phyloP scores from a whole-genome alignment of 2,113 vertebrate species.

The Bufo gargarizans region DNA sequence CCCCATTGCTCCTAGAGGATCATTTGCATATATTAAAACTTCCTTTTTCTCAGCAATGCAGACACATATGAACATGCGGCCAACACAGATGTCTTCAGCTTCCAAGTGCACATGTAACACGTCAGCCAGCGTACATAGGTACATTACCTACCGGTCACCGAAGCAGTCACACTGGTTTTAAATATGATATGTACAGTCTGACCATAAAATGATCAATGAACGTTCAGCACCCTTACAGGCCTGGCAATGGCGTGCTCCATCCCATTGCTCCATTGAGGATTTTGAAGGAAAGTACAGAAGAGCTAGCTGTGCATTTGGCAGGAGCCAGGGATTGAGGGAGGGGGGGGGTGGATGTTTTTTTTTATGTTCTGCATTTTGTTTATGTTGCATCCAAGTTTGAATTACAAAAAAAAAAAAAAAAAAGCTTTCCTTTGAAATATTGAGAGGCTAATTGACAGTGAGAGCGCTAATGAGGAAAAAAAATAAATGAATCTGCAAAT shows the following conservation, averaged over 20 bases:
- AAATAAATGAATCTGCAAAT: conserved; percentile 58
- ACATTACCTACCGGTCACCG: no score
- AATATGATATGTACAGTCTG: no score
- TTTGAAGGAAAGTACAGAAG: not conserved
- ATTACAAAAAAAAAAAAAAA: conserved; percentile 39
- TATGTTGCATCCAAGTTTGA: conserved; percentile 55
- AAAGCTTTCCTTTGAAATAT: conserved; percentile 55
- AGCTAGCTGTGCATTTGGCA: conserved; percentile 14
- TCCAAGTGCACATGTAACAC: no score
- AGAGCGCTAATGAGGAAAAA: conserved; percentile 58
- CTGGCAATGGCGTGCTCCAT: not conserved
- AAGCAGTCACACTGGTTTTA: no score
- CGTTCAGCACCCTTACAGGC: not conserved
- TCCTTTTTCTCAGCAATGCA: no score
- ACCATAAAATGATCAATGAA: no score
- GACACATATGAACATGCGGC: no score
- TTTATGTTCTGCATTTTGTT: conserved; percentile 52
- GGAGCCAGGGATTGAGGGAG: not conserved
- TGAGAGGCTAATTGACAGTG: conserved; percentile 58
- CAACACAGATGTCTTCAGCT: no score
- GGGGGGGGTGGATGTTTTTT: not conserved
- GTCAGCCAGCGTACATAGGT: no score
- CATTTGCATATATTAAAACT: no score
- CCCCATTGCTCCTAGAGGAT: no score
- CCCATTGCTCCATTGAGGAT: not conserved